A percentile compares a stretch with the other conserved stretches of the same genome.
phyloP scores from a whole-genome alignment of 2,113 vertebrate genomes.

The Heterotis niloticus region DNA sequence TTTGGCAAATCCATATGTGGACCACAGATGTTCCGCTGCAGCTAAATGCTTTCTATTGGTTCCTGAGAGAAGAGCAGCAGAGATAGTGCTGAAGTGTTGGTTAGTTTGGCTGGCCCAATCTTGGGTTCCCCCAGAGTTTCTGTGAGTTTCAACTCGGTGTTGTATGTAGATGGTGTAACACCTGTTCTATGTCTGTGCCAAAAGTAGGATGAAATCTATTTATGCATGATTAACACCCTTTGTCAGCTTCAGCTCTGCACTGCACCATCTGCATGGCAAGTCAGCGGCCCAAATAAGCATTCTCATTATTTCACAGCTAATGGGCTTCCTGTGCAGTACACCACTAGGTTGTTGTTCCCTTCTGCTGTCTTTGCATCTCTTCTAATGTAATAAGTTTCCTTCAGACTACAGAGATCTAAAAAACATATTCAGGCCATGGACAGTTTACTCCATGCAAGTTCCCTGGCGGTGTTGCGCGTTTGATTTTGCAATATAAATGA shows the following conservation, averaged over 20 bases:
- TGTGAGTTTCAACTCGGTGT: neutral
- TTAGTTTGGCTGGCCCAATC: too few relatives aligned
- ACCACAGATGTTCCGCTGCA: too few relatives aligned
- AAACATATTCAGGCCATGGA: too few relatives aligned
- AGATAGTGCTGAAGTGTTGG: too few relatives aligned
- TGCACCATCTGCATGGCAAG: neutral
- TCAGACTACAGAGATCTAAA: neutral
- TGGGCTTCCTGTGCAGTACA: neutral
- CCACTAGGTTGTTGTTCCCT: neutral
- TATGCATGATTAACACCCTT: neutral
- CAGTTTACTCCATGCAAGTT: neutral
- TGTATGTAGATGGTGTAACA: neutral
- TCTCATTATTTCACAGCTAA: neutral
- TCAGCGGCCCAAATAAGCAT: neutral
- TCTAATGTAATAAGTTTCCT: constrained; percentile 2
- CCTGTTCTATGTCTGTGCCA: neutral
- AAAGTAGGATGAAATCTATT: neutral
- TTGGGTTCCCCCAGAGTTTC: neutral
- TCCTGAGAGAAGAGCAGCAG: too few relatives aligned
- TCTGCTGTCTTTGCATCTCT: neutral
- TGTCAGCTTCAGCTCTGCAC: too few relatives aligned
- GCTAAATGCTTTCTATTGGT: too few relatives aligned
- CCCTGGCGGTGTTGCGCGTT: neutral
- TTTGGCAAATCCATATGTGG: too few relatives aligned
- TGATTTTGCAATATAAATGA: neutral